Evolutionary conservation across 2,888 invertebrate genomes (phyloP).

Genomic region (Rhogogaster chlorosoma): DNA sequence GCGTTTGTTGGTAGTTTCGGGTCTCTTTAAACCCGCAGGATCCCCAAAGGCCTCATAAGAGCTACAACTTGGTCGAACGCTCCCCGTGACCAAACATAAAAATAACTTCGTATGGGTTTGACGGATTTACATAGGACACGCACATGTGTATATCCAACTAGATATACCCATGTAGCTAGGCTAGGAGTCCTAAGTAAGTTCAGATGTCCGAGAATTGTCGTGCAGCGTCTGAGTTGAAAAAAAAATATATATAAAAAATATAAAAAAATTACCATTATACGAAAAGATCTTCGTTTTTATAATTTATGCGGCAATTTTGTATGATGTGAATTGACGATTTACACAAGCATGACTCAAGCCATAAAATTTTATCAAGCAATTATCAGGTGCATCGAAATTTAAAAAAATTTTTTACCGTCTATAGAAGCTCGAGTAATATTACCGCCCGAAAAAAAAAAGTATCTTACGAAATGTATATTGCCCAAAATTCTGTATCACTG

Average conservation of each 20-base stretch:
- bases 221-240: not conserved
- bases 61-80: slow-evolving; percentile 54
- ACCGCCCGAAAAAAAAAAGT: not conserved
- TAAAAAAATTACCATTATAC: not conserved
- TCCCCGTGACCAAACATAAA: slow-evolving; percentile 56
- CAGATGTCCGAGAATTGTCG: not conserved
- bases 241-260: too few species aligned
- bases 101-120: slow-evolving; percentile 53
- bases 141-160: not conserved
- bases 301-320: not conserved
- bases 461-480: not conserved
- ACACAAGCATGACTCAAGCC: not conserved
- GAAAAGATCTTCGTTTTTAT: not conserved
- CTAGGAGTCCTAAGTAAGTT: slow-evolving; percentile 25
- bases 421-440: not conserved
- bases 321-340: not conserved
- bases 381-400: not conserved
- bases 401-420: not conserved
- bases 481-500: not conserved
- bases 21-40: slow-evolving; percentile 52
- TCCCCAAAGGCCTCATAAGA: slow-evolving; percentile 53
- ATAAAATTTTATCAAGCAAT: not conserved
- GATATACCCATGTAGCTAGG: not conserved
- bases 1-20: slow-evolving; percentile 41
- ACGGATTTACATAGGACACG: slow-evolving; percentile 37